Conservation (phyloP, 2,113 vertebrate species). For the Hypanus sabinus region DNA sequence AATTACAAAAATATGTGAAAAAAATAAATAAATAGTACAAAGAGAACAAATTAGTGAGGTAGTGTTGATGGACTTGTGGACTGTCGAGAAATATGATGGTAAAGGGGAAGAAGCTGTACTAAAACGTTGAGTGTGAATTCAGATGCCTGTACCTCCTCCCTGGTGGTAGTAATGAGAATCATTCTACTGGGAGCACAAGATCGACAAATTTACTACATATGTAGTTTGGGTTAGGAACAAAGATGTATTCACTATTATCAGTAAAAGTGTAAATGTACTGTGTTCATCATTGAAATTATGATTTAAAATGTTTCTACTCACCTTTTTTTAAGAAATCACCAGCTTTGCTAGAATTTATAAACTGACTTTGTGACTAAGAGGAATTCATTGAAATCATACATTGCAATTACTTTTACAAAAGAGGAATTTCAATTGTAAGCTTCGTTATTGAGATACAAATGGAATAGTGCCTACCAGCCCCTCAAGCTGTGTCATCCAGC, state of each 20-base stretch:
- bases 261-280: not conserved
- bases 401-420: not conserved
- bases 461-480: no score
- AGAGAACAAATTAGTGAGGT: no score
- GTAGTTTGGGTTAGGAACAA: not conserved
- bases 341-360: not conserved
- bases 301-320: not conserved
- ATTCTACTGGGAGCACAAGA: not conserved
- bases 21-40: no score
- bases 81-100: no score
- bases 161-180: no score
- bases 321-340: not conserved
- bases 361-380: not conserved
- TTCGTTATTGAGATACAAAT: no score
- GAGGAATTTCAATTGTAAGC: not conserved
- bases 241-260: not conserved
- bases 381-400: not conserved
- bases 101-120: no score
- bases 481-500: no score
- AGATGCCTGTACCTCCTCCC: no score
- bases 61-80: no score
- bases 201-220: not conserved
- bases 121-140: no score
- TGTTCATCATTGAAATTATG: not conserved
- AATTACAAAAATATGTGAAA: no score